Conservation (phyloP, 2,797 vertebrate genomes). For the Chanos chanos region DNA sequence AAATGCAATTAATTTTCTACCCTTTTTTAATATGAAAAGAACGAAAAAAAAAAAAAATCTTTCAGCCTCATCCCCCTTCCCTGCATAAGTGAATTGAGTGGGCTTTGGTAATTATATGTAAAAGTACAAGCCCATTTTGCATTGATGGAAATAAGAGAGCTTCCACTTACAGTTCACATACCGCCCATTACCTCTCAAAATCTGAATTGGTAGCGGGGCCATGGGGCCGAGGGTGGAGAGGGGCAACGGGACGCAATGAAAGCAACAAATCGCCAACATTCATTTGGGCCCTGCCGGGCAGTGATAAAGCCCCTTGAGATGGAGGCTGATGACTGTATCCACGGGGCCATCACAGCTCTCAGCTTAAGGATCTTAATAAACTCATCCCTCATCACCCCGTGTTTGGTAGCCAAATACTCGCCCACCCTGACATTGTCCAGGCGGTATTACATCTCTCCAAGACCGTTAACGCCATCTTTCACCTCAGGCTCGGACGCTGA, state of each 20-base stretch:
- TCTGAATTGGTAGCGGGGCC: constrained; percentile 76
- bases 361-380: constrained; percentile 44
- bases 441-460: constrained; percentile 48
- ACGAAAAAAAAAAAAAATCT: too few species aligned
- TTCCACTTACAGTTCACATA: constrained; percentile 6
- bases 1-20: too few species aligned
- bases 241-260: constrained; percentile 13
- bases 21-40: too few species aligned
- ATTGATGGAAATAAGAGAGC: constrained; percentile 19
- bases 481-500: too few species aligned
- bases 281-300: constrained; percentile 47
- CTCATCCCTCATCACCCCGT: constrained; percentile 53
- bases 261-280: constrained; percentile 26
- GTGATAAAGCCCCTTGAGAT: constrained; percentile 79
- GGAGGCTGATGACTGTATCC: constrained; percentile 59
- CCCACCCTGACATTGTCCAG: constrained; percentile 54
- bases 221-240: constrained; percentile 6
- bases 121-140: constrained; percentile 1
- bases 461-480: too few species aligned
- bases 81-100: constrained; percentile 10
- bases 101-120: background rate
- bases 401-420: constrained; percentile 50
- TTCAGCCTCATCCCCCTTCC: too few species aligned
- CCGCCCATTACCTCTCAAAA: constrained; percentile 58
- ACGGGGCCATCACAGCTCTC: constrained; percentile 61